Evolutionary conservation across 1,140 invertebrate genomes (phyloP).

Genomic region (Holotrichia oblita): DNA sequence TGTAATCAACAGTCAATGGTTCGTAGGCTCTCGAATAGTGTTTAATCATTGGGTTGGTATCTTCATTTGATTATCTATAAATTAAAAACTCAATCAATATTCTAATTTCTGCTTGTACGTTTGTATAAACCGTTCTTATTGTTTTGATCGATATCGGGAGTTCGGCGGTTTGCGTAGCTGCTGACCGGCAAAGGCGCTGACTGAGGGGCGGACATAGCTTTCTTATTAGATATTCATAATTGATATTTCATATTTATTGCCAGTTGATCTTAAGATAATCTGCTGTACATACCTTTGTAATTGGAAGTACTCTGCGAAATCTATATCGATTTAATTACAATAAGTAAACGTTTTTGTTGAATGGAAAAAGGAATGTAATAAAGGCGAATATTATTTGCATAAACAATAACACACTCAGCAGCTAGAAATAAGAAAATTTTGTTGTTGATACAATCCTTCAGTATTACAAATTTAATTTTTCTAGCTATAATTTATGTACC

Average conservation of each 20-base stretch:
- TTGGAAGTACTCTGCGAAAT: background rate
- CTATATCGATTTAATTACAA: background rate
- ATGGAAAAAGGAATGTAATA: too few relatives aligned
- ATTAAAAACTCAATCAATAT: slow-evolving; percentile 40
- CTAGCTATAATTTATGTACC: too few relatives aligned
- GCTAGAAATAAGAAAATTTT: too few relatives aligned
- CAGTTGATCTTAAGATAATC: background rate
- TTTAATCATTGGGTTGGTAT: slow-evolving; percentile 33
- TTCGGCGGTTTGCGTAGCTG: slow-evolving; percentile 24
- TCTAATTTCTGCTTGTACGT: slow-evolving; percentile 25
- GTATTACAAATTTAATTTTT: too few relatives aligned
- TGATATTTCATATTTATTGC: slow-evolving; percentile 21
- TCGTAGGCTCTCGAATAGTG: background rate
- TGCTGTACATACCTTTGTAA: background rate
- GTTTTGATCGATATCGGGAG: slow-evolving; percentile 13
- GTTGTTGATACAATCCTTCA: too few relatives aligned
- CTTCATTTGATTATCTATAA: slow-evolving; percentile 39
- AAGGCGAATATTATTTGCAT: too few relatives aligned
- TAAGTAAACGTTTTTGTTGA: too few relatives aligned
- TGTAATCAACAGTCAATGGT: background rate
- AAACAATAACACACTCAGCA: too few relatives aligned
- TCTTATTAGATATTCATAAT: slow-evolving; percentile 23
- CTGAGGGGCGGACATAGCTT: slow-evolving; percentile 1
- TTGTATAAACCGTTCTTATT: background rate
- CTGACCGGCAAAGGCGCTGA: background rate